phyloP scores from a whole-genome alignment of 2,113 vertebrate species.

The Actinemys pallida region DNA sequence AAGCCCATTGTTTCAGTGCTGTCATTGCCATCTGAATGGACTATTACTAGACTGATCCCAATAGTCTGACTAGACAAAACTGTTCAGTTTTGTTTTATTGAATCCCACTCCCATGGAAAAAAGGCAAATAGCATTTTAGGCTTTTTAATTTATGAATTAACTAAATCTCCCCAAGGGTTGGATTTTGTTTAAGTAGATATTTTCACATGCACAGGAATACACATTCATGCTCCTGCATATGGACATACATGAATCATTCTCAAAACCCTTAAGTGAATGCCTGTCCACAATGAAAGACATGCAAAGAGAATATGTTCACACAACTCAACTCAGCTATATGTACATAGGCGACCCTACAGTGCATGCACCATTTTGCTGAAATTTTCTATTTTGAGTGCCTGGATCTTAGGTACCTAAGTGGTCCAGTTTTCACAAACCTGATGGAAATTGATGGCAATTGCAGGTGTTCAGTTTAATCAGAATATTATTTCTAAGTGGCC shows the following conservation, averaged over 20 bases:
- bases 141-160: too few species aligned
- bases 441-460: background rate
- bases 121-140: too few species aligned
- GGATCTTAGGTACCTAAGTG: background rate
- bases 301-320: background rate
- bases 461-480: background rate
- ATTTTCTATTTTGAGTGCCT: background rate
- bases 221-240: background rate
- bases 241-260: background rate
- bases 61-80: constrained; percentile 35
- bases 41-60: constrained; percentile 1
- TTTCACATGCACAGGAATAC: background rate
- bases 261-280: fast-evolving
- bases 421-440: background rate
- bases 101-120: background rate
- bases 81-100: background rate
- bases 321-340: background rate
- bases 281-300: background rate
- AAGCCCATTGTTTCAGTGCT: constrained; percentile 6
- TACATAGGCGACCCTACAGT: background rate
- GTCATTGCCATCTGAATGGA: constrained; percentile 15
- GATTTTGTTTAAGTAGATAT: background rate
- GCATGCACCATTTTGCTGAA: background rate
- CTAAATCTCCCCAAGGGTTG: too few species aligned
- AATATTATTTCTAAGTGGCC: background rate